These are phyloP conservation scores for Perodicticus potto DNA, from an alignment of 2,797 vertebrate genomes.

Conservation along the genomic window DNA sequence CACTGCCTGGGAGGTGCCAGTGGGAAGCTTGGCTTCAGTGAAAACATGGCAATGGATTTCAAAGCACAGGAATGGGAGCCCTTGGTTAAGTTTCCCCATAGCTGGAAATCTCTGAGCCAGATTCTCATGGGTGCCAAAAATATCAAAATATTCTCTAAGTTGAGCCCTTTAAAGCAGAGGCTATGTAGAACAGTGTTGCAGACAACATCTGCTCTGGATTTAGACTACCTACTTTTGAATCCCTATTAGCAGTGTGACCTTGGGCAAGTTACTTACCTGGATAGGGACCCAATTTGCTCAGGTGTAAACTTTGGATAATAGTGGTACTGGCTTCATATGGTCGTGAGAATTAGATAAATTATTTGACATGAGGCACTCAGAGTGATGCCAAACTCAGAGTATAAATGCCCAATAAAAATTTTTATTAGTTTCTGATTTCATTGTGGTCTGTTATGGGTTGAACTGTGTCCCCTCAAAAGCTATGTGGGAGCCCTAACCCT, in stretches of 20 bases:
- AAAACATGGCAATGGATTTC: background rate
- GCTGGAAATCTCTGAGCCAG: background rate
- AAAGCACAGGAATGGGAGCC: background rate
- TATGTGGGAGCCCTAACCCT: background rate
- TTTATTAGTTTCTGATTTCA: background rate
- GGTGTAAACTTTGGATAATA: background rate
- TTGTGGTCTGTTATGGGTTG: background rate
- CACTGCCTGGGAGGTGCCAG: accelerated
- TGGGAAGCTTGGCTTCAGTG: background rate
- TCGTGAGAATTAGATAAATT: background rate
- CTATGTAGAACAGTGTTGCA: no score
- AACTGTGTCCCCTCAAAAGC: background rate
- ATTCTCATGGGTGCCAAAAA: background rate
- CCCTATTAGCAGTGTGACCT: background rate
- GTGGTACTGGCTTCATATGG: background rate
- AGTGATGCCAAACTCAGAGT: background rate
- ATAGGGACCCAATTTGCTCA: background rate
- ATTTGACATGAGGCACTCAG: background rate
- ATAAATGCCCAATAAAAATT: background rate
- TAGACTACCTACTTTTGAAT: background rate
- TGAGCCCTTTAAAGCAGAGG: background rate
- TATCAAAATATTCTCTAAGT: background rate
- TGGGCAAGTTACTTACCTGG: background rate
- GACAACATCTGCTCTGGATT: background rate
- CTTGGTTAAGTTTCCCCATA: background rate